Evolutionary conservation across 2,797 vertebrate genomes (phyloP).

Genomic region (Myotis planiceps): DNA sequence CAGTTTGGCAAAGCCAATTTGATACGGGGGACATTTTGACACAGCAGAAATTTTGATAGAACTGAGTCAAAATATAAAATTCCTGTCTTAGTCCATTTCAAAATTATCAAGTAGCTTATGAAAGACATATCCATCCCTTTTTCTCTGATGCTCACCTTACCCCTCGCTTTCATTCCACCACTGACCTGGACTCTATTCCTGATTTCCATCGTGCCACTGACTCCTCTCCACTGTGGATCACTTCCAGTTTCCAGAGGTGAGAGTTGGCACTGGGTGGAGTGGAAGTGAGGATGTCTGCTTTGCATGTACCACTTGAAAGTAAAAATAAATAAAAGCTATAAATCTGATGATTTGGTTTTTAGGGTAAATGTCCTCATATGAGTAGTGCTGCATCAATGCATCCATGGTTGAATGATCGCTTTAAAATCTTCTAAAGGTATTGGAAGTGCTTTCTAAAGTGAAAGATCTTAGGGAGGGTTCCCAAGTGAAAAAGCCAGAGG

Average conservation of each 20-base stretch:
- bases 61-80: constrained; percentile 30
- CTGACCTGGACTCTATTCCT: neutral
- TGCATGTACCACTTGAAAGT: neutral
- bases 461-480: neutral
- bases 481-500: neutral
- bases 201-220: neutral
- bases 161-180: neutral
- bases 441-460: neutral
- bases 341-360: neutral
- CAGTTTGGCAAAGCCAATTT: constrained; percentile 1
- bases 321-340: neutral
- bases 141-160: neutral
- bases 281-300: neutral
- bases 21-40: neutral
- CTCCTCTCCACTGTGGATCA: neutral
- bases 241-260: neutral
- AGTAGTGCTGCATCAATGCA: neutral
- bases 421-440: neutral
- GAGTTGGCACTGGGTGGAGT: neutral
- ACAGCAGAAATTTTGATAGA: neutral
- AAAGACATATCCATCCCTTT: neutral
- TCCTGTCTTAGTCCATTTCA: neutral
- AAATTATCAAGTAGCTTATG: neutral
- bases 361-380: neutral
- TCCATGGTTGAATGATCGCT: neutral